phyloP scores from a whole-genome alignment of 1,140 invertebrate genomes.

The Drosophila sucinea region DNA sequence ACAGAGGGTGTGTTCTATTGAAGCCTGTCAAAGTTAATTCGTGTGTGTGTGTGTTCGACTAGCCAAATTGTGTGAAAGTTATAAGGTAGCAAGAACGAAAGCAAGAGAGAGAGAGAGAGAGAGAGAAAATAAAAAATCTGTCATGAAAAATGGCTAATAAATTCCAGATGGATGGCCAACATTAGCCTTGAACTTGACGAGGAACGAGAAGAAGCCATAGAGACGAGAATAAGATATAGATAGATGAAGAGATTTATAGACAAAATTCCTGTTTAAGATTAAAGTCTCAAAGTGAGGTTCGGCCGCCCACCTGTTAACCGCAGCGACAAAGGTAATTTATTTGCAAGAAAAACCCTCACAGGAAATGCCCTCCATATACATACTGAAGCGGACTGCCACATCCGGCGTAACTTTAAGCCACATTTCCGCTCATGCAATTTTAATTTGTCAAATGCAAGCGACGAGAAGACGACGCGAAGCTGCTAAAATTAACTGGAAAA shows the following conservation, averaged over 20 bases:
- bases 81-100: background rate
- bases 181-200: constrained; percentile 56
- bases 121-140: background rate
- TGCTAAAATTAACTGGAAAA: constrained; percentile 76
- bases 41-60: constrained; percentile 11
- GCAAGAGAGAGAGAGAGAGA: background rate
- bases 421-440: constrained; percentile 79
- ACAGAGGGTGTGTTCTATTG: constrained; percentile 18
- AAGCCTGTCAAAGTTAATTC: constrained; percentile 27
- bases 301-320: background rate
- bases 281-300: constrained; percentile 16
- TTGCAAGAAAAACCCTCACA: constrained; percentile 38
- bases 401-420: constrained; percentile 75
- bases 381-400: constrained; percentile 33
- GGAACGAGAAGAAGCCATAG: background rate
- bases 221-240: constrained; percentile 2
- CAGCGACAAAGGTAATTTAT: constrained; percentile 51
- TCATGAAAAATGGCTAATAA: constrained; percentile 35
- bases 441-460: constrained; percentile 77
- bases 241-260: constrained; percentile 6
- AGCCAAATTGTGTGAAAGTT: constrained; percentile 51
- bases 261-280: background rate
- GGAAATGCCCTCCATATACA: constrained; percentile 47
- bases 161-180: constrained; percentile 29
- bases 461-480: constrained; percentile 27